These are phyloP conservation scores for Ptilodon capucinus DNA, from an alignment of 2,888 invertebrate species.

Conservation along the genomic window DNA sequence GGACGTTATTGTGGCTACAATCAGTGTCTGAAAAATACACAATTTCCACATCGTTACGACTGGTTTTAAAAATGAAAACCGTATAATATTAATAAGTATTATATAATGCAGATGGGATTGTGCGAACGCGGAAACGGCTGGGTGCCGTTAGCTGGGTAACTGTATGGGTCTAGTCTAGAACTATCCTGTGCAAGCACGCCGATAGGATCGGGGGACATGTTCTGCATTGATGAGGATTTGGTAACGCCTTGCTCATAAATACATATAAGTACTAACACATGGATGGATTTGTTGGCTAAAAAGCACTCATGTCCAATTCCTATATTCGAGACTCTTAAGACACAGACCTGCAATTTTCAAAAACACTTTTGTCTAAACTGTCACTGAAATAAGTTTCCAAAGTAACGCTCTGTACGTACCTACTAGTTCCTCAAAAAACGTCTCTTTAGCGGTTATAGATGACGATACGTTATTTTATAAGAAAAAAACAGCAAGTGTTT, in stretches of 20 bases:
- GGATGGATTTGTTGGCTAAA: too few relatives aligned
- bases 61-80: conserved; percentile 2
- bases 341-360: too few relatives aligned
- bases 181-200: conserved; percentile 64
- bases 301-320: too few relatives aligned
- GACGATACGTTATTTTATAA: too few relatives aligned
- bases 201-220: conserved; percentile 69
- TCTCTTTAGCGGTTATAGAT: too few relatives aligned
- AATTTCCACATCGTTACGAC: neutral
- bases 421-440: too few relatives aligned
- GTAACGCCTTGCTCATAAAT: conserved; percentile 1
- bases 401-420: too few relatives aligned
- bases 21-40: neutral
- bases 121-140: conserved; percentile 71
- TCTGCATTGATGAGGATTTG: conserved; percentile 63
- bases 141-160: conserved; percentile 73
- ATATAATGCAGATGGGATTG: conserved; percentile 60
- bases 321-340: too few relatives aligned
- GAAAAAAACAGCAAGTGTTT: too few relatives aligned
- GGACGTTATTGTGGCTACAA: neutral
- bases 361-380: too few relatives aligned
- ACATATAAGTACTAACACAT: too few relatives aligned
- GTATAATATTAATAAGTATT: conserved; percentile 35
- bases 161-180: conserved; percentile 76
- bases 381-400: too few relatives aligned